Conservation (phyloP, 2,888 invertebrate genomes). For the Cosmopolites sordidus region DNA sequence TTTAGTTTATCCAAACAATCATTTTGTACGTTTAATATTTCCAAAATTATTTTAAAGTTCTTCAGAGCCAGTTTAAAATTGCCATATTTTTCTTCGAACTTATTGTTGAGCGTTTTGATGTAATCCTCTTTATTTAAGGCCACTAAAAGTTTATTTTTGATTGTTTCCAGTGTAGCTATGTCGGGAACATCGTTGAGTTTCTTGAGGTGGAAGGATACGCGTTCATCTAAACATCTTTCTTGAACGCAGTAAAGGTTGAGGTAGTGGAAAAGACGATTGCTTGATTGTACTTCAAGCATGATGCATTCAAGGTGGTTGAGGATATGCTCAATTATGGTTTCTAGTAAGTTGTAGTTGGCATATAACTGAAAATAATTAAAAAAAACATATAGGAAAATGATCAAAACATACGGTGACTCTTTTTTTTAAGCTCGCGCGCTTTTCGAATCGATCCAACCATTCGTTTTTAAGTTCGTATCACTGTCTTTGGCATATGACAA, state of each 20-base stretch:
- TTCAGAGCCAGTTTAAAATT: slow-evolving; percentile 42
- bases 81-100: slow-evolving; percentile 32
- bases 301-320: slow-evolving; percentile 35
- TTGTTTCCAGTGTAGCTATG: slow-evolving; percentile 27
- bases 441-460: neutral
- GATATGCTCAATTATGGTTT: slow-evolving; percentile 32
- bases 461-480: too few relatives aligned
- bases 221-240: slow-evolving; percentile 28
- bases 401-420: too few relatives aligned
- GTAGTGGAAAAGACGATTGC: slow-evolving; percentile 28
- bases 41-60: slow-evolving; percentile 43
- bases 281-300: slow-evolving; percentile 33
- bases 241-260: slow-evolving; percentile 29
- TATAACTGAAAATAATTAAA: slow-evolving; percentile 20
- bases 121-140: slow-evolving; percentile 26
- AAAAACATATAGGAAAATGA: too few relatives aligned
- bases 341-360: slow-evolving; percentile 32
- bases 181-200: slow-evolving; percentile 25
- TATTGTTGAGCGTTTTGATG: slow-evolving; percentile 28
- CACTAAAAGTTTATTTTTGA: slow-evolving; percentile 32
- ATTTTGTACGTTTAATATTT: slow-evolving; percentile 39
- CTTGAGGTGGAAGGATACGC: slow-evolving; percentile 26
- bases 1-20: slow-evolving; percentile 39
- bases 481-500: too few relatives aligned
- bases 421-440: too few relatives aligned